Evolutionary conservation across 2,797 vertebrate genomes (phyloP), one percentile per base, ranked within the genome.

Genomic region (Sebastes taczanowskii): DNA sequence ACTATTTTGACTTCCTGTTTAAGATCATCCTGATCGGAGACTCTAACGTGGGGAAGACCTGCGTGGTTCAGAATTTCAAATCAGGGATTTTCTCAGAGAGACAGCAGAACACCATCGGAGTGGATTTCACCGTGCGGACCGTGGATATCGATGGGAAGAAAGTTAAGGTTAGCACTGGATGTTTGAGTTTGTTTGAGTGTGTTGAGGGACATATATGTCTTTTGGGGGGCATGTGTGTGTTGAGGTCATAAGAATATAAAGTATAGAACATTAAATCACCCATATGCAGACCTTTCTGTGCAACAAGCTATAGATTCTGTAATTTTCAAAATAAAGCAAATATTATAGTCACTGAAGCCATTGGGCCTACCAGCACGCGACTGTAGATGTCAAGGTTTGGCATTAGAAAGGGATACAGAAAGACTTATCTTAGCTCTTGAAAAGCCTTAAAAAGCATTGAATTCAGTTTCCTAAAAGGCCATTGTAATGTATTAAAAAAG

Each of bases 21-120:
- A 99, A 99, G 90, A 97, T 99, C 75, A 98, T 99, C 83, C 95
- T 99, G 68, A 97, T 99, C 1, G 98, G 98, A 14, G 98, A 99
- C 90, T 98, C 98, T 6, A 97, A 99, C 0, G 98, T 99, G 59
- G 98, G 98, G 2, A 99, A 99, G 92, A 99, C 98, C 0, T 98
- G 97, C 6, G 96, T 99, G 88, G 97, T 99, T n/a, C 98, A 98
- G 84, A 97, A 97, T 69, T 99, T 99, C 94, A 98, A 96, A 78
- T 97, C 97, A 0, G 97, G 98, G n/a, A 82, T 94, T 74, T 99
- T 96, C 92, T 88, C 89, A 0, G 96, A 97, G 90, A 95, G 86
- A 6, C 98, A 98, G 88, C 98, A 99, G 90, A 99, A 98, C 94
- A 99, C 98, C 6, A 99, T 99, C 0, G 98, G 98, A 0, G 98